These are phyloP conservation scores for Drosophila dives DNA, from an alignment of 2,888 invertebrate species.

Conservation along the genomic window DNA sequence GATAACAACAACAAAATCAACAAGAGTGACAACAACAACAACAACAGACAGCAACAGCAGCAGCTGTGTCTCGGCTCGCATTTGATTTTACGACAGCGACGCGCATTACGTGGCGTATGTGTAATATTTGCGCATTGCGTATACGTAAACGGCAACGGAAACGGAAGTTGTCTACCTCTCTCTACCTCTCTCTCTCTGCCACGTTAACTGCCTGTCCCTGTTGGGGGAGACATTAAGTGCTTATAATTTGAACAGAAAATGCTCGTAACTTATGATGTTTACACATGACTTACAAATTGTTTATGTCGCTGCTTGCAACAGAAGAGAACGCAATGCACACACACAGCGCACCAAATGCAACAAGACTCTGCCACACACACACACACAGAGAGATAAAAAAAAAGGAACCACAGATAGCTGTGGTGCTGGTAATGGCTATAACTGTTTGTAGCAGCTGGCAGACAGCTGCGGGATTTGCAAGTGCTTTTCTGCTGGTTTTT, in stretches of 20 bases:
- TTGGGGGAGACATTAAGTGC: constrained; percentile 72
- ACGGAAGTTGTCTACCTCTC: neutral
- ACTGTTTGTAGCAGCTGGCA: constrained; percentile 32
- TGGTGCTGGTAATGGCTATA: constrained; percentile 57
- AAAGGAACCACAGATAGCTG: constrained; percentile 46
- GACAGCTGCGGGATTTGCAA: constrained; percentile 42
- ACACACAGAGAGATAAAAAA: neutral
- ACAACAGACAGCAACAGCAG: neutral
- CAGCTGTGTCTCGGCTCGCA: constrained; percentile 43
- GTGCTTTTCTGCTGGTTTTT: constrained; percentile 20
- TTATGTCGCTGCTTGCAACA: constrained; percentile 56
- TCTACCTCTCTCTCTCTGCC: neutral
- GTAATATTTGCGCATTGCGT: constrained; percentile 62
- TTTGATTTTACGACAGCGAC: constrained; percentile 57
- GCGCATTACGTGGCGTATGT: constrained; percentile 61
- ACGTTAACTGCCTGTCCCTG: constrained; percentile 25
- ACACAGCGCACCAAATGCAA: constrained; percentile 18
- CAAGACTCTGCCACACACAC: constrained; percentile 10
- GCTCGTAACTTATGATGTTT: constrained; percentile 79
- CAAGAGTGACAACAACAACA: constrained; percentile 1
- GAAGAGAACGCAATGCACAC: constrained; percentile 2
- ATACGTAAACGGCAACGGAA: constrained; percentile 42
- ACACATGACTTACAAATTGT: constrained; percentile 82
- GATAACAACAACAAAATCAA: constrained; percentile 3
- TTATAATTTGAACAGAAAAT: constrained; percentile 75